Evolutionary conservation across 2,113 vertebrate species (phyloP), one percentile per base, ranked within the genome.

Genomic region (Lycocorax pyrrhopterus): DNA sequence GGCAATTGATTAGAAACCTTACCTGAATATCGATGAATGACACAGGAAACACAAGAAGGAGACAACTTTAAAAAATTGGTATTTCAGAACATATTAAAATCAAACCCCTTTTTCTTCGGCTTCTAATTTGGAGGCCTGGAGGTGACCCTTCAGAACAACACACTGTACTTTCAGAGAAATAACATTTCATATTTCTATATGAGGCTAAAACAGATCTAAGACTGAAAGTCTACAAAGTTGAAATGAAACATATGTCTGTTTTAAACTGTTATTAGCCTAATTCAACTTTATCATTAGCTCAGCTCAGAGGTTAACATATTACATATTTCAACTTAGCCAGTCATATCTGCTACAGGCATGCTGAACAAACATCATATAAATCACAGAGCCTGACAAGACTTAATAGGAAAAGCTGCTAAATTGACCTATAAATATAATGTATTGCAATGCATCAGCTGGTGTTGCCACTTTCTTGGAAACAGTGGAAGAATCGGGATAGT

Each of bases 401-500:
- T 92, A 95, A 93, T 89, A 94, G 63, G 73, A 91, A 94, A 96
- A 95, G 86, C 87, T 96, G 89, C 78, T 90, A 93, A 93, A 95
- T 43, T 91, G 93, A 88, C 75, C 94, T 91, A 89, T 89, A 95
- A 95, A 96, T 93, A 80, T 44, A 95, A 92, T 0, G 0, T n/a
- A 92, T 71, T 84, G 74, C 69, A 92, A 78, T 89, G 90, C 73
- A 90, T 95, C 86, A 89, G 37, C 55, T 87, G 62, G 62, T 71
- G 55, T 44, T 94, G 87, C 71, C 91, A 89, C 69, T 92, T 96
- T 94, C 85, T 91, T 92, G 87, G 82, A 96, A 96, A 67, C 27
- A 35, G 71, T 39, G 47, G 74, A 93, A 85, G 74, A 83, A 94
- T 53, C 16, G 66, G 37, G 44, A 66, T 13, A 64, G 53, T 35